A percentile compares a stretch with the other conserved stretches of the same genome.
These are phyloP conservation scores for Xestia c-nigrum DNA, from an alignment of 2,888 invertebrate species.

Conservation along the genomic window DNA sequence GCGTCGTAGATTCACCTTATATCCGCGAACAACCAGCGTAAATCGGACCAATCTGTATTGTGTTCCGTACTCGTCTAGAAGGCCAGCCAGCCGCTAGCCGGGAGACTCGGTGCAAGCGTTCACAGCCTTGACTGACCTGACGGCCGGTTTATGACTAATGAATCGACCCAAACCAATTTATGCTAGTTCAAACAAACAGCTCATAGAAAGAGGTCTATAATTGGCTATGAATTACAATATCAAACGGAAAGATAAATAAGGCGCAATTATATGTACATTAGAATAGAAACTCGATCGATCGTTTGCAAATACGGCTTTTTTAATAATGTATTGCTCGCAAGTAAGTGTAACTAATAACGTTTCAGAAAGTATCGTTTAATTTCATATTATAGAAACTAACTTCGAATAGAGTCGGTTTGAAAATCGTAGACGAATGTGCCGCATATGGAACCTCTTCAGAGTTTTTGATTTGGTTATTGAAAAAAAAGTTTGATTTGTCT, in stretches of 20 bases:
- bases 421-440: not conserved
- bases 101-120: conserved; percentile 2
- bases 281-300: not conserved
- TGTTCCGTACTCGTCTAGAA: conserved; percentile 13
- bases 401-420: not conserved
- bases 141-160: not conserved
- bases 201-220: not conserved
- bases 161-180: not conserved
- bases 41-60: conserved; percentile 78
- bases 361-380: not conserved
- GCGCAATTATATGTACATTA: not conserved
- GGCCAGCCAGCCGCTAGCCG: conserved; percentile 25
- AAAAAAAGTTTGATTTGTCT: not conserved
- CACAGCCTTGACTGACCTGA: not conserved
- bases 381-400: not conserved
- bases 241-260: conserved; percentile 4
- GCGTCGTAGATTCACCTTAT: conserved; percentile 62
- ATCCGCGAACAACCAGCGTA: conserved; percentile 70
- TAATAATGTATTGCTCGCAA: not conserved
- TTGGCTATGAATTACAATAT: not conserved
- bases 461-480: not conserved
- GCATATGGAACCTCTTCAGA: not conserved
- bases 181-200: not conserved
- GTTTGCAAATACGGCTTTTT: conserved; percentile 1
- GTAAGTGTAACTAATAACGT: not conserved